A percentile compares a stretch with the other conserved stretches of the same genome.
These are phyloP conservation scores for Drosophila phalerata DNA, from an alignment of 2,888 invertebrate genomes.

Conservation along the genomic window DNA sequence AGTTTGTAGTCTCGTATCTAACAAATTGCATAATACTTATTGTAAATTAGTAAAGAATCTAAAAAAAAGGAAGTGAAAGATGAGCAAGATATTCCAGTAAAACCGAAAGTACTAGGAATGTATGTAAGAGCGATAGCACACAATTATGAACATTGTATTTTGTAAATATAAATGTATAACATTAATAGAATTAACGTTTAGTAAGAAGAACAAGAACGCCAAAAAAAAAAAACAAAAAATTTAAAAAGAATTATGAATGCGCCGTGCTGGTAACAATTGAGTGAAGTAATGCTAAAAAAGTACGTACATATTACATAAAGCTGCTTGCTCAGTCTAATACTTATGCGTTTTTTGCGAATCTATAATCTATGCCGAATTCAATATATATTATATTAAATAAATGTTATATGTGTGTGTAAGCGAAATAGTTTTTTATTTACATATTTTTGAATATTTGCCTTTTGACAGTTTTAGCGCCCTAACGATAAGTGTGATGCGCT, in stretches of 20 bases:
- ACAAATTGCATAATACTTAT: slow-evolving; percentile 55
- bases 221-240: slow-evolving; percentile 15
- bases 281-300: slow-evolving; percentile 29
- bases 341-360: slow-evolving; percentile 64
- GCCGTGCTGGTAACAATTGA: slow-evolving; percentile 31
- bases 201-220: slow-evolving; percentile 30
- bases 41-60: slow-evolving; percentile 57
- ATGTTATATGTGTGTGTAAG: slow-evolving; percentile 72
- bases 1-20: slow-evolving; percentile 60
- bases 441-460: not conserved
- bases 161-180: slow-evolving; percentile 74
- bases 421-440: not conserved
- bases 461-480: not conserved
- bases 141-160: slow-evolving; percentile 62
- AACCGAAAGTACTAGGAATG: slow-evolving; percentile 43
- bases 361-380: slow-evolving; percentile 70
- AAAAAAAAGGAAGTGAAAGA: slow-evolving; percentile 13
- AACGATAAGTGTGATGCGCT: not conserved
- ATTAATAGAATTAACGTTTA: slow-evolving; percentile 60
- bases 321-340: slow-evolving; percentile 52
- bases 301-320: slow-evolving; percentile 35
- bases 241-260: slow-evolving; percentile 16
- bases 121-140: slow-evolving; percentile 50
- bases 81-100: slow-evolving; percentile 56
- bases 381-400: slow-evolving; percentile 73